Conservation (phyloP, 2,113 vertebrate species). For the Triplophysa siluroides region DNA sequence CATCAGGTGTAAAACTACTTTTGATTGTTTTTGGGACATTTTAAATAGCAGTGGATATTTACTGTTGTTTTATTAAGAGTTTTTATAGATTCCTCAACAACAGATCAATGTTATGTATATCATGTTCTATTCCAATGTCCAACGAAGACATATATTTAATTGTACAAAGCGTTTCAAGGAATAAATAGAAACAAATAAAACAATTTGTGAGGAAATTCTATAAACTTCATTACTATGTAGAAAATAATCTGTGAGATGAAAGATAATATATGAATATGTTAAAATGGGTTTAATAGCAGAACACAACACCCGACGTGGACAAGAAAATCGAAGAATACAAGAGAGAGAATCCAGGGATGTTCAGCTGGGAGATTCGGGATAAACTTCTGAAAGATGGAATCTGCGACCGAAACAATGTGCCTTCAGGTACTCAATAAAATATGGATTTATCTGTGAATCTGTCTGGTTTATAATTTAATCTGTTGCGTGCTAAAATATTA, state of each 20-base stretch:
- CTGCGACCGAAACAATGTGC: slow-evolving; percentile 94
- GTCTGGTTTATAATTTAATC: neutral
- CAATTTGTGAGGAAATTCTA: too few relatives aligned
- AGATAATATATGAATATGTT: neutral
- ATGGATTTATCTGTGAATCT: neutral
- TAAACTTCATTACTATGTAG: too few relatives aligned
- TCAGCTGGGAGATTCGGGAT: slow-evolving; percentile 99
- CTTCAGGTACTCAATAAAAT: slow-evolving; percentile 82
- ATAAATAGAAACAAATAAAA: too few relatives aligned
- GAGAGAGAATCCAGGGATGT: slow-evolving; percentile 94
- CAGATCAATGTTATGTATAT: neutral
- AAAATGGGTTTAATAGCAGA: slow-evolving; percentile 79
- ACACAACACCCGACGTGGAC: slow-evolving; percentile 90
- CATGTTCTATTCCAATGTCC: neutral
- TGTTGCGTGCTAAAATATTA: neutral
- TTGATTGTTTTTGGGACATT: neutral
- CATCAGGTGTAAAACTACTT: neutral
- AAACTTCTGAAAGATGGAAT: slow-evolving; percentile 94
- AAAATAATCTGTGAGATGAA: neutral
- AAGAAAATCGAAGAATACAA: slow-evolving; percentile 99
- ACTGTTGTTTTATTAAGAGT: neutral
- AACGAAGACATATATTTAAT: too few relatives aligned
- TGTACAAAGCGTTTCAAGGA: too few relatives aligned
- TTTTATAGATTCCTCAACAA: too few relatives aligned
- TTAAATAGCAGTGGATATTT: neutral